These are phyloP conservation scores for Sinonovacula constricta DNA, from an alignment of 1,140 invertebrate species.

Conservation along the genomic window DNA sequence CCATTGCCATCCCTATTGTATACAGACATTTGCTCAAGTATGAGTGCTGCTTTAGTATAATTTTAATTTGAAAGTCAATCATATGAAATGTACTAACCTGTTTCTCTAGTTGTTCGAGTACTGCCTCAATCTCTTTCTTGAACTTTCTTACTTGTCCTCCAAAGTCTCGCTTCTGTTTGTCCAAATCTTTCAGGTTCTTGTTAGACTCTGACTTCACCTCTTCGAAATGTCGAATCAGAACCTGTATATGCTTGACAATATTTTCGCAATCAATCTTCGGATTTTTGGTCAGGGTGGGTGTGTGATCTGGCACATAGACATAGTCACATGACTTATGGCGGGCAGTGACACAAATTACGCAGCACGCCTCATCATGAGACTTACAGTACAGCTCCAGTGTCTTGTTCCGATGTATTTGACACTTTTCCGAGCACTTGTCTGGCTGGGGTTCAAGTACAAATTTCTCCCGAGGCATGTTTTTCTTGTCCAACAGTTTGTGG, in stretches of 20 bases:
- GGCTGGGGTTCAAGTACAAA: not conserved
- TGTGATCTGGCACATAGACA: conserved; percentile 38
- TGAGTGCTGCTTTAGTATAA: too few species aligned
- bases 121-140: conserved; percentile 38
- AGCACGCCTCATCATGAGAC: conserved; percentile 40
- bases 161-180: conserved; percentile 42
- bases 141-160: conserved; percentile 8
- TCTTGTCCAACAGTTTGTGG: conserved; percentile 14
- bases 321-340: conserved; percentile 41
- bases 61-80: too few species aligned
- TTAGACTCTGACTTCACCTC: conserved; percentile 26
- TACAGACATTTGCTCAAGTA: too few species aligned
- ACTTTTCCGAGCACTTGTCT: conserved; percentile 17
- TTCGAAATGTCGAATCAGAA: conserved; percentile 44
- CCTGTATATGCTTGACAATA: conserved; percentile 20
- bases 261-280: conserved; percentile 18
- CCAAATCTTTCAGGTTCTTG: conserved; percentile 42
- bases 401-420: conserved; percentile 29
- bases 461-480: conserved; percentile 27
- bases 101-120: conserved; percentile 39
- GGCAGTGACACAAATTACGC: conserved; percentile 38
- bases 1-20: too few species aligned
- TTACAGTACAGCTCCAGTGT: conserved; percentile 44
- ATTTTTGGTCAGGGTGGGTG: conserved; percentile 17
- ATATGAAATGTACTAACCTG: too few species aligned